A percentile compares a stretch with the other conserved stretches of the same genome.
These are phyloP conservation scores for Ctenicera cuprea DNA, from an alignment of 2,888 invertebrate species.

Conservation along the genomic window DNA sequence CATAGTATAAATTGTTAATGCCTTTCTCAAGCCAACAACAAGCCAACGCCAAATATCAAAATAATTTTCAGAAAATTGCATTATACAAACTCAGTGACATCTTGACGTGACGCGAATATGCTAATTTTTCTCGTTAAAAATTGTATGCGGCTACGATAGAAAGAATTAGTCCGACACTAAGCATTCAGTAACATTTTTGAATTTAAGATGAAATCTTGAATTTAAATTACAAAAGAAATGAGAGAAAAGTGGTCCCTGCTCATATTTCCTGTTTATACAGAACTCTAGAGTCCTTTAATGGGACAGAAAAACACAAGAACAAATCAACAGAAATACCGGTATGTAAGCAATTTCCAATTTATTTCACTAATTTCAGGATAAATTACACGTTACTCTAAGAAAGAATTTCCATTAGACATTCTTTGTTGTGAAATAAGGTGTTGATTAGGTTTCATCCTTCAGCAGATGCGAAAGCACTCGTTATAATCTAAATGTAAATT, in stretches of 20 bases:
- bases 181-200: constrained; percentile 42
- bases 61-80: constrained; percentile 56
- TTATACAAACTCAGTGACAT: constrained; percentile 51
- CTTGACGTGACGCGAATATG: constrained; percentile 50
- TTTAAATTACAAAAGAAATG: constrained; percentile 38
- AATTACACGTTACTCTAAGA: constrained; percentile 49
- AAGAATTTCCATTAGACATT: constrained; percentile 51
- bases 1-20: constrained; percentile 67
- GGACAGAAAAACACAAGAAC: constrained; percentile 28
- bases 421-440: constrained; percentile 49
- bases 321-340: constrained; percentile 43
- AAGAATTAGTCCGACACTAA: constrained; percentile 37
- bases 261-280: constrained; percentile 19
- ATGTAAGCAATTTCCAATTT: constrained; percentile 50
- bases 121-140: constrained; percentile 49
- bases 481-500: constrained; percentile 65
- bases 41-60: constrained; percentile 57
- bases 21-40: constrained; percentile 65
- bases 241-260: constrained; percentile 20
- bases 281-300: constrained; percentile 1
- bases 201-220: constrained; percentile 38
- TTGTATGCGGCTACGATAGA: constrained; percentile 37
- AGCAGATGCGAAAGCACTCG: constrained; percentile 55
- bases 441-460: constrained; percentile 51
- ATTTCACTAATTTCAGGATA: constrained; percentile 46